Conservation (phyloP, 2,113 vertebrate species). For the Psittacara wagleri region DNA sequence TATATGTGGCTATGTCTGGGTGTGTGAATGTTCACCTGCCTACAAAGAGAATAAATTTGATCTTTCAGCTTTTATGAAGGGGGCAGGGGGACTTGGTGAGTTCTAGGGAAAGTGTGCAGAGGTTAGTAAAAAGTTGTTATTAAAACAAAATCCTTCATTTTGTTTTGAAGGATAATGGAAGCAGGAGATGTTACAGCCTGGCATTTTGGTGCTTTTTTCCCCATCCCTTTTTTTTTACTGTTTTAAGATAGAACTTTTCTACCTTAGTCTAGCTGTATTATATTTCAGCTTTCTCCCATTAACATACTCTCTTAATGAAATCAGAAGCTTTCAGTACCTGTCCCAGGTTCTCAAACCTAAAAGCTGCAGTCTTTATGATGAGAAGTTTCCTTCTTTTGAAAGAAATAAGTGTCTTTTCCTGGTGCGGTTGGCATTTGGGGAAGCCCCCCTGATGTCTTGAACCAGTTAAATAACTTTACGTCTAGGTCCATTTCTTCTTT, state of each 20-base stretch:
- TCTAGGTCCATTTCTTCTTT: background rate
- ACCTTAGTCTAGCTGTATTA: background rate
- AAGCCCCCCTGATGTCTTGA: background rate
- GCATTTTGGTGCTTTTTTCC: background rate
- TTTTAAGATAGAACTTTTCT: background rate
- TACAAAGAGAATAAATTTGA: slow-evolving; percentile 83
- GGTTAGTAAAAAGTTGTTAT: slow-evolving; percentile 69
- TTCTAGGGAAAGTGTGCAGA: slow-evolving; percentile 47
- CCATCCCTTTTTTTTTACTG: background rate
- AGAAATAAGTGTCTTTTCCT: background rate
- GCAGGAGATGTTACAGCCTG: background rate
- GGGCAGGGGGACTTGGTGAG: slow-evolving; percentile 55
- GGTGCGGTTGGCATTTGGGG: background rate
- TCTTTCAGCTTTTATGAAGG: slow-evolving; percentile 70
- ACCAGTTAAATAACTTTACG: background rate
- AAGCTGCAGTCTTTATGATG: background rate
- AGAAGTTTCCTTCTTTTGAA: background rate
- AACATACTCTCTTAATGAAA: background rate
- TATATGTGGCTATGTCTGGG: slow-evolving; percentile 72
- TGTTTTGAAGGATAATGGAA: slow-evolving; percentile 63
- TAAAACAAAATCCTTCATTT: slow-evolving; percentile 73
- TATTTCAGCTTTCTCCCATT: background rate
- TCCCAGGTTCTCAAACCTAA: background rate
- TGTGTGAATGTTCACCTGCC: slow-evolving; percentile 69
- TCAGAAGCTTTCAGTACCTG: background rate